Base-by-base conservation (phyloP, 2,797 vertebrate genomes). In the Otolemur crassicaudatus region DNA sequence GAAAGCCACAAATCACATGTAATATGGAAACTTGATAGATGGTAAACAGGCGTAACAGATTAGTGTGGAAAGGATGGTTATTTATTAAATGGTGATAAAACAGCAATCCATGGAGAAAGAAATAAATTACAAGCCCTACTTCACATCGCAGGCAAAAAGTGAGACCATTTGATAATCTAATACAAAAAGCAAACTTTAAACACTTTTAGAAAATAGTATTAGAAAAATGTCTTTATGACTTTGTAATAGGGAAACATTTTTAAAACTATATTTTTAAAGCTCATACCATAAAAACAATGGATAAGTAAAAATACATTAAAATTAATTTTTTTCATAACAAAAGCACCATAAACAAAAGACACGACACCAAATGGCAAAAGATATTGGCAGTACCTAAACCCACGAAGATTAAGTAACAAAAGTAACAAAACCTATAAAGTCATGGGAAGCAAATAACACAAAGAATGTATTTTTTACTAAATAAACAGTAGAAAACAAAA, bases 271-370 rank as follows among this genome's bases (percentile, higher is more conserved):
- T 72, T 53, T 53, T 53, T 72, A 91, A 82, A 94, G 46, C 23
- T 63, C 22, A 85, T 73, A 56, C 65, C 70, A 75, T 63, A 40
- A 83, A 83, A 85, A 49, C 53, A 23, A 82, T 46, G 37, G 29
- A 86, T 67, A 95, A 73, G 53, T 67, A 84, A 49, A 73, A 81
- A 80, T 65, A 65, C 2, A 80, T 88, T 85, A 76, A 87, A 88
- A 58, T 85, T 49, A 86, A 82, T 65, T 77, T 6, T 83, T 82
- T 87, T 34, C 40, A 72, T 70, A 76, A 75, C 58, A 88, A 81
- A 94, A 49, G 1, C 8, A 70, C 65, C 27, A 80, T 60, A 43
- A 93, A 22, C 5, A 16, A 85, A 82, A 94, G 49, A 56, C 11
- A 53, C 31, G 4, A 43, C n/a, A 37, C 49, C 40, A 90, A 91